These are phyloP conservation scores for Stercorarius parasiticus DNA, from an alignment of 2,113 vertebrate species.

Conservation along the genomic window DNA sequence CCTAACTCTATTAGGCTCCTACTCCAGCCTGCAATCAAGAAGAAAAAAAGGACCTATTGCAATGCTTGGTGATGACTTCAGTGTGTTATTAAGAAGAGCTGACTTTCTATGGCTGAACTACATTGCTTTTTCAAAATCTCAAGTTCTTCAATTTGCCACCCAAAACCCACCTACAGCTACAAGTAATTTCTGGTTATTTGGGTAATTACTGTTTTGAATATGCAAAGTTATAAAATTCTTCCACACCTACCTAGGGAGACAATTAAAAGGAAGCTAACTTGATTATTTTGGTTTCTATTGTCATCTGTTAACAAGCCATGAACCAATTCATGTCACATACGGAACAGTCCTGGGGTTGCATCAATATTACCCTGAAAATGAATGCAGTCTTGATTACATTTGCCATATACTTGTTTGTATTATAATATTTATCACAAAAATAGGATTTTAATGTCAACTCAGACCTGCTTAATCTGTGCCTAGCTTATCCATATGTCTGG, in stretches of 20 bases:
- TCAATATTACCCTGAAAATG: not conserved
- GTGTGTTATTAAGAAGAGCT: not conserved
- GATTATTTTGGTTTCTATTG: not conserved
- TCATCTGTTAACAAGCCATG: not conserved
- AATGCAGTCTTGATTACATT: not conserved
- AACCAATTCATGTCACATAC: not conserved
- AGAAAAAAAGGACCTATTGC: not conserved
- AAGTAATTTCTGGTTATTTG: not conserved
- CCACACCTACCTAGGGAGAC: not conserved
- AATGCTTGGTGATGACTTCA: not conserved
- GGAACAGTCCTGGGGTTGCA: not conserved
- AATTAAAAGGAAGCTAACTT: not conserved
- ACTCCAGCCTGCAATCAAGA: not conserved
- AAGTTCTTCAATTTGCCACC: not conserved
- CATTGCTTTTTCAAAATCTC: not conserved
- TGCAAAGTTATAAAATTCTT: not conserved
- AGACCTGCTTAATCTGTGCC: slow-evolving; percentile 43
- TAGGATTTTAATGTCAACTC: slow-evolving; percentile 31
- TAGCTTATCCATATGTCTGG: slow-evolving; percentile 34
- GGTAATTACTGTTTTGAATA: not conserved
- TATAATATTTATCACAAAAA: slow-evolving; percentile 11
- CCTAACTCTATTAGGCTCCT: not conserved
- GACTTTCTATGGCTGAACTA: not conserved
- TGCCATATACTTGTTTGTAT: not conserved
- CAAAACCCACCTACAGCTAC: not conserved